phyloP scores from a whole-genome alignment of 2,113 vertebrate species.

The Lucifuga dentata region DNA sequence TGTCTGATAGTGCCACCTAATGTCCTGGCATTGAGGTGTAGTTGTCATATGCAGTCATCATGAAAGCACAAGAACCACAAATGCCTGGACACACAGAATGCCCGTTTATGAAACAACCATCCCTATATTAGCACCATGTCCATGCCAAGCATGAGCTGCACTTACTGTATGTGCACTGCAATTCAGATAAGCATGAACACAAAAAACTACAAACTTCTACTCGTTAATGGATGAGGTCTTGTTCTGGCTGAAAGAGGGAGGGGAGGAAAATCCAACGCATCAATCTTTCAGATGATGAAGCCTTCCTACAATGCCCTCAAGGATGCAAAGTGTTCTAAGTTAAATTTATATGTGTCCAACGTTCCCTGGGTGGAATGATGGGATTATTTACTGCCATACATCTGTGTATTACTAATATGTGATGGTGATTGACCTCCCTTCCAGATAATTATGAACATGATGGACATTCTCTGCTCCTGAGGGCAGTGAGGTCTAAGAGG shows the following conservation, averaged over 20 bases:
- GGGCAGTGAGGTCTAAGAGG: constrained; percentile 58
- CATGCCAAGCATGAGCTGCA: too few species aligned
- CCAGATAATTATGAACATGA: constrained; percentile 69
- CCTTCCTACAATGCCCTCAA: constrained; percentile 56
- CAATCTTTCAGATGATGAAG: constrained; percentile 65
- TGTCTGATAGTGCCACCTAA: too few species aligned
- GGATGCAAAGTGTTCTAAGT: constrained; percentile 59
- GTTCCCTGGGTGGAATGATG: constrained; percentile 66
- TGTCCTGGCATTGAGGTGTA: too few species aligned
- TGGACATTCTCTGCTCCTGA: constrained; percentile 59
- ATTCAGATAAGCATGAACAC: constrained; percentile 24
- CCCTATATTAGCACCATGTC: too few species aligned
- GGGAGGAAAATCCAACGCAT: constrained; percentile 38
- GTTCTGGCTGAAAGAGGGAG: background rate
- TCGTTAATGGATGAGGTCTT: constrained; percentile 25
- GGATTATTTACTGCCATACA: constrained; percentile 71
- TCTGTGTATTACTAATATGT: constrained; percentile 61
- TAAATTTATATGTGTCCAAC: constrained; percentile 66
- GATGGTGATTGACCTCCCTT: constrained; percentile 55
- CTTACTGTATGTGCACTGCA: too few species aligned
- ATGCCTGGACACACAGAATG: too few species aligned
- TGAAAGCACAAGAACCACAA: too few species aligned
- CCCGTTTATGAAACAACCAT: too few species aligned
- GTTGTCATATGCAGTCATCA: too few species aligned
- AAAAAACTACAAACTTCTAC: constrained; percentile 10